phyloP scores from a whole-genome alignment of 2,888 invertebrate genomes.

The Phania funesta region DNA sequence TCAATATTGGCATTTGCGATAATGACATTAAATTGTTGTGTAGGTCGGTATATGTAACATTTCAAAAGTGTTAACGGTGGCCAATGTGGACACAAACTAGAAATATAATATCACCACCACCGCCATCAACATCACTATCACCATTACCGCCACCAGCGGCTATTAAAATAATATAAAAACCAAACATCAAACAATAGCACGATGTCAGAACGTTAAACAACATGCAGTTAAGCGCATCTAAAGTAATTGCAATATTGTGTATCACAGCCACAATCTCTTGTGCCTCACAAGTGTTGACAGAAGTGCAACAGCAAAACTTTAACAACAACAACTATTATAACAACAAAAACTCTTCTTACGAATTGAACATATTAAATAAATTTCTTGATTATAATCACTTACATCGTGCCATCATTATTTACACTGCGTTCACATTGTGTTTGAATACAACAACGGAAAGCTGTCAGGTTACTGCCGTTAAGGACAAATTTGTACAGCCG shows the following conservation, averaged over 20 bases:
- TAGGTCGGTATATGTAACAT: background rate
- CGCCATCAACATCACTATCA: background rate
- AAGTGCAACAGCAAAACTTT: slow-evolving; percentile 26
- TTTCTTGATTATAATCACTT: slow-evolving; percentile 74
- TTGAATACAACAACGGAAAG: background rate
- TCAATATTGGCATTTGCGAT: background rate
- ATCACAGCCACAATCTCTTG: slow-evolving; percentile 36
- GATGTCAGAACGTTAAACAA: slow-evolving; percentile 34
- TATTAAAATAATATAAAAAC: slow-evolving; percentile 44
- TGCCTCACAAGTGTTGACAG: slow-evolving; percentile 31
- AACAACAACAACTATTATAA: slow-evolving; percentile 2
- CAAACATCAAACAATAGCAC: slow-evolving; percentile 39
- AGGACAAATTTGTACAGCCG: slow-evolving; percentile 36
- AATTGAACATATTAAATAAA: slow-evolving; percentile 72
- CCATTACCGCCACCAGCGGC: background rate
- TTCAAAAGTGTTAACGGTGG: background rate
- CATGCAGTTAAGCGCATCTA: slow-evolving; percentile 50
- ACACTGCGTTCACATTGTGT: slow-evolving; percentile 11
- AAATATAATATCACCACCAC: background rate
- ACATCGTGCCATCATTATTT: slow-evolving; percentile 74
- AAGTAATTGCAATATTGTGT: slow-evolving; percentile 53
- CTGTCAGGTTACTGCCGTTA: slow-evolving; percentile 5
- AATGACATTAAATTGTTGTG: slow-evolving; percentile 7
- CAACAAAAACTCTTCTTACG: slow-evolving; percentile 20
- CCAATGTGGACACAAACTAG: slow-evolving; percentile 1